These are phyloP conservation scores for Helicoverpa armigera DNA, from an alignment of 1,140 invertebrate genomes.

Conservation along the genomic window DNA sequence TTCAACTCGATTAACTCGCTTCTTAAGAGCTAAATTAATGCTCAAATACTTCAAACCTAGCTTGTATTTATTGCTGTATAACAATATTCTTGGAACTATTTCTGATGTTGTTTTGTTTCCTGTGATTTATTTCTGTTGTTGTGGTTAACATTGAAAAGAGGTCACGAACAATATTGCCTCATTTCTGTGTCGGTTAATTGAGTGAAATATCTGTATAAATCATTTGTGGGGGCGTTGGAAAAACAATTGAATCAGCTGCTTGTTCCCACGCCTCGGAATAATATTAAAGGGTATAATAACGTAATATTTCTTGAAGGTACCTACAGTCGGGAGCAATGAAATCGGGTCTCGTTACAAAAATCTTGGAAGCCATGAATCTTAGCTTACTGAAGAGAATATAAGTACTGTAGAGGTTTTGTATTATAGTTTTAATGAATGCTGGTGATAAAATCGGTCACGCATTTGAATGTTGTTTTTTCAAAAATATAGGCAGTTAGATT, in stretches of 20 bases:
- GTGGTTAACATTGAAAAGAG: not conserved
- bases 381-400: too few species aligned
- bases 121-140: too few species aligned
- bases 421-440: too few species aligned
- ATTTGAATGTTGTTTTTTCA: too few species aligned
- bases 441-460: too few species aligned
- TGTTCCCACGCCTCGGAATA: not conserved
- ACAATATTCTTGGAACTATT: not conserved
- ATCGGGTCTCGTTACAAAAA: too few species aligned
- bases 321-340: too few species aligned
- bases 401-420: too few species aligned
- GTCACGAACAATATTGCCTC: not conserved
- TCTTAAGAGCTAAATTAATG: conserved; percentile 16
- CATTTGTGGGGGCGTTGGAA: not conserved
- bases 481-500: too few species aligned
- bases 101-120: too few species aligned
- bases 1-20: conserved; percentile 32
- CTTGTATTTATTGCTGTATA: not conserved
- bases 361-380: too few species aligned
- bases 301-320: not conserved
- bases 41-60: conserved; percentile 23
- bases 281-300: not conserved
- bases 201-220: not conserved
- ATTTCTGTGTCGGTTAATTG: not conserved
- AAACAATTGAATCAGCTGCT: not conserved